Evolutionary conservation across 1,140 invertebrate species (phyloP), one percentile per base, ranked within the genome.

Genomic region (Ooceraea biroi): DNA sequence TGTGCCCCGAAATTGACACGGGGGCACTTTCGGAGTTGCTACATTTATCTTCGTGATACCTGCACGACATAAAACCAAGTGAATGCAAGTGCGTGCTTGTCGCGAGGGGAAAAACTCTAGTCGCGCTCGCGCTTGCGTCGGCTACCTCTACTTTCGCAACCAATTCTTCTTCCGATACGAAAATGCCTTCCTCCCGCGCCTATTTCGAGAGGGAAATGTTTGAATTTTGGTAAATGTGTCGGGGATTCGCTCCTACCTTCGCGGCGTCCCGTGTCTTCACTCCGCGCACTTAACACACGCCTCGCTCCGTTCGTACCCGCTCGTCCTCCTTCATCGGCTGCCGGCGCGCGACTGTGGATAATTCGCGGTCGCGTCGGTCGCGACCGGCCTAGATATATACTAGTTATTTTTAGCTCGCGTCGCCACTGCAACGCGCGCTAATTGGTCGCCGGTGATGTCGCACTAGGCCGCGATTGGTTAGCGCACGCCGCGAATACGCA

Each of bases 321-420:
- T 50, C 25, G 57, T 85, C 73, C 73, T 83, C 57, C 68, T 68
- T 76, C 84, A 84, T 92, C 89, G 92, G 90, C 91, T 90, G 92
- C 92, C 92, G 93, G 91, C 92, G 93, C 91, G 86, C 91, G 90
- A 94, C 93, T 93, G 90, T 91, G 82, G 90, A 89, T 85, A 90
- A 90, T 92, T 91, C 88, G 91, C 88, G 88, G 87, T 87, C 84
- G 88, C 90, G 87, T 90, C 88, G 88, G 87, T 87, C 84, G 88
- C 90, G 87, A 89, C 89, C 93, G 91, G 92, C 93, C 93, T 92
- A 93, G 92, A 93, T 93, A 93, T 91, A 91, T 91, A 90, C 85
- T 65, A 61, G 86, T 72, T 93, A 93, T 93, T 91, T 92, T 93
- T 93, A 93, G 92, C 83, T 3, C 52, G 73, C 85, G 90, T 86